phyloP scores from a whole-genome alignment of 2,888 invertebrate genomes.

The Elegia similella region DNA sequence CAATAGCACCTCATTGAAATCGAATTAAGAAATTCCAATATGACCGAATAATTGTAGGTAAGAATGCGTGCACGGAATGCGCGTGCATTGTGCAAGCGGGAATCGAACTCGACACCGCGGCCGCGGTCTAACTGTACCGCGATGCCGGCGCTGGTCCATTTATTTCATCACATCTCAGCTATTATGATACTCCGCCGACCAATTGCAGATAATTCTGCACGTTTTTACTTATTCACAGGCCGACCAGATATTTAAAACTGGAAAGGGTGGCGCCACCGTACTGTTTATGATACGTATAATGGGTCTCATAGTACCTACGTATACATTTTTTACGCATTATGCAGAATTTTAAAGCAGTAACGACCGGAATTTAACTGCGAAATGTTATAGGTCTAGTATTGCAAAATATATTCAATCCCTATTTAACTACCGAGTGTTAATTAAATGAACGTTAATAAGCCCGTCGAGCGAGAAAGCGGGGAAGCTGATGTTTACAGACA shows the following conservation, averaged over 20 bases:
- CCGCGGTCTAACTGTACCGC: constrained; percentile 53
- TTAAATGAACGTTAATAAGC: constrained; percentile 60
- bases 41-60: constrained; percentile 22
- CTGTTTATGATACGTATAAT: too few species aligned
- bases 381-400: constrained; percentile 20
- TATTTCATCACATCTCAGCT: constrained; percentile 22
- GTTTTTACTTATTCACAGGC: constrained; percentile 24
- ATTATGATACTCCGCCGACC: constrained; percentile 26
- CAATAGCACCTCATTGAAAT: constrained; percentile 18
- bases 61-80: constrained; percentile 42
- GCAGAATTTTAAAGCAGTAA: neutral
- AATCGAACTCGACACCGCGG: constrained; percentile 47
- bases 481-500: constrained; percentile 60
- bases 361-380: neutral
- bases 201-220: constrained; percentile 43
- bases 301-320: too few species aligned
- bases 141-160: constrained; percentile 24
- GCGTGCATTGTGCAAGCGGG: constrained; percentile 50
- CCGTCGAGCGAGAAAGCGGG: constrained; percentile 42
- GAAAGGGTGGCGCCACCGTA: too few species aligned
- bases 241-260: too few species aligned
- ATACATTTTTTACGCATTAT: too few species aligned
- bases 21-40: constrained; percentile 38
- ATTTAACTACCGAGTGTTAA: constrained; percentile 56
- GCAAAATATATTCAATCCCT: constrained; percentile 36